Conservation (phyloP, 2,797 vertebrate species). For the Phaenicophaeus curvirostris region DNA sequence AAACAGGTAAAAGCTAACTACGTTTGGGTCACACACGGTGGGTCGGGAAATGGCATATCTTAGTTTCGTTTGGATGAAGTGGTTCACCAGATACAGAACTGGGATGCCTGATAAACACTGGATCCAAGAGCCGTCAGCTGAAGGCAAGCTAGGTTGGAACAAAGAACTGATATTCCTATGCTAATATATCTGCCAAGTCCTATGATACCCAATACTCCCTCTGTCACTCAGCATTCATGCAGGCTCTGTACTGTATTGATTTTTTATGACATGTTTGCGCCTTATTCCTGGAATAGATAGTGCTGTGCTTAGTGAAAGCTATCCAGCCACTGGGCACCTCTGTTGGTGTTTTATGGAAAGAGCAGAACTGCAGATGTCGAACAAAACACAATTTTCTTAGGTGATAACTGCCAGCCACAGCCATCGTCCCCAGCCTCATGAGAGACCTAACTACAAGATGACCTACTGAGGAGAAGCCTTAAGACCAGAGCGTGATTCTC, state of each 20-base stretch:
- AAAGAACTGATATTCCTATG: neutral
- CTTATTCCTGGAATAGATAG: constrained; percentile 23
- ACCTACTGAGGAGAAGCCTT: neutral
- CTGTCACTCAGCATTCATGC: neutral
- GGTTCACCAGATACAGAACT: neutral
- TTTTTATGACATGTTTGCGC: neutral
- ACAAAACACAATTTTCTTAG: neutral
- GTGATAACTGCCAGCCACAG: neutral
- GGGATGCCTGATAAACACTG: neutral
- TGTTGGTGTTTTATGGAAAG: neutral
- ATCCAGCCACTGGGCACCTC: neutral
- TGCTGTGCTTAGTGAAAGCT: neutral
- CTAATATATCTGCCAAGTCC: neutral
- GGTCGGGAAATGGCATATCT: neutral
- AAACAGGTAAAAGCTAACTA: neutral
- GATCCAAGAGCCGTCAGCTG: neutral
- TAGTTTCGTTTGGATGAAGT: neutral
- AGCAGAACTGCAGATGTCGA: neutral
- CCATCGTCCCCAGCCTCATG: rapidly evolving
- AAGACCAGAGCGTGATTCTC: neutral
- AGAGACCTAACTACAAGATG: neutral
- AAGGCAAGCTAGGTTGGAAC: neutral
- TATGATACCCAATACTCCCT: neutral
- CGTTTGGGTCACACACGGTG: neutral
- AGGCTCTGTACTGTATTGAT: neutral